phyloP scores from a whole-genome alignment of 2,888 invertebrate species.

The Masnerella sp. region DNA sequence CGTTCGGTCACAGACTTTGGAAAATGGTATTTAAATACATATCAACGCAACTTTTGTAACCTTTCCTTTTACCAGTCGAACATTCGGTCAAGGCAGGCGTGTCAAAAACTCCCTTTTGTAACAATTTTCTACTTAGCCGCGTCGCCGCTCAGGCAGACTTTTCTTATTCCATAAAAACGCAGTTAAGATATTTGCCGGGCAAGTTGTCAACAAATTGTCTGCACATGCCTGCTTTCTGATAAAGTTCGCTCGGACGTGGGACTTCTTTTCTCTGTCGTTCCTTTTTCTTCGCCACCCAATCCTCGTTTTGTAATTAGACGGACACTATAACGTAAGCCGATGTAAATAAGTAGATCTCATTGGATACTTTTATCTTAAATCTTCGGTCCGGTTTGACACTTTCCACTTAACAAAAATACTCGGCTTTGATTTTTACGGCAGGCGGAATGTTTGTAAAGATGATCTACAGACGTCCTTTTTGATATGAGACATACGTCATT shows the following conservation, averaged over 20 bases:
- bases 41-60: constrained; percentile 44
- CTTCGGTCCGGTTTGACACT: not conserved
- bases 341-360: constrained; percentile 45
- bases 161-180: constrained; percentile 1
- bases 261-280: constrained; percentile 20
- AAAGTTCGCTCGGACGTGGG: constrained; percentile 10
- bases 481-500: constrained; percentile 1
- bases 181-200: not conserved
- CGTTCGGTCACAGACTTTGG: constrained; percentile 26
- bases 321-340: constrained; percentile 20
- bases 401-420: too few species aligned
- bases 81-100: constrained; percentile 10
- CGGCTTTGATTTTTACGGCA: too few species aligned
- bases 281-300: constrained; percentile 18
- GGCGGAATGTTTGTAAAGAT: too few species aligned
- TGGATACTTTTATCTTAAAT: too few species aligned
- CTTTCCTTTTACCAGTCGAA: constrained; percentile 18
- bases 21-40: constrained; percentile 51
- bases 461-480: constrained; percentile 12
- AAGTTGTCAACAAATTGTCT: constrained; percentile 15
- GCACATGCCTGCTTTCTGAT: constrained; percentile 33
- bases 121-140: constrained; percentile 11
- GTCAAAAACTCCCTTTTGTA: constrained; percentile 15
- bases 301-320: constrained; percentile 22
- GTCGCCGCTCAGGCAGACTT: not conserved